Evolutionary conservation across 2,113 vertebrate genomes (phyloP), one percentile per base, ranked within the genome.

Genomic region (Poeciliopsis occidentalis): DNA sequence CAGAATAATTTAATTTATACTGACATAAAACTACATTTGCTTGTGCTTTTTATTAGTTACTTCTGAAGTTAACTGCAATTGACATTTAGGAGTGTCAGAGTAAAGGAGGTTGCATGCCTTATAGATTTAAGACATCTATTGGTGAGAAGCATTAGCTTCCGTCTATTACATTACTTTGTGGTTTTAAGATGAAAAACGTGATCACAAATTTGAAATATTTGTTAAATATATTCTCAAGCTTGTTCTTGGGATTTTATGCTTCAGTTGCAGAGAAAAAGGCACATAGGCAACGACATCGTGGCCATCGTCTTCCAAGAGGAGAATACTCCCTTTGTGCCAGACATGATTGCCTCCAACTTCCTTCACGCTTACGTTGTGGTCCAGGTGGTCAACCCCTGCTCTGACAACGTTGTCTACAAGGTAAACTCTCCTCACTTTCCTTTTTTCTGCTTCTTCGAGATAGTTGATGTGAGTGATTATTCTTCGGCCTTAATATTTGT

Each of bases 311-410:
- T 99, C 94, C 98, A 99, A 94, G 97, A 99, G 0, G 95, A 98
- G 92, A 99, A 95, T 92, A 99, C 98, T 0, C 98, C 98, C 2
- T 99, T 99, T 12, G 98, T 99, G n/a, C 98, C 98, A 0, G 97
- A 99, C 92, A 99, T 99, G 98, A 99, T 99, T 0, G 98, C 98
- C 2, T 99, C 98, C 89, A 99, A 99, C 93, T 99, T 99, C 80
- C 94, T 99, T 17, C 98, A 99, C 0, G 97, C 95, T 80, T 99
- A 98, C 1, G 85, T 99, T 15, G 98, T 99, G 75, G 96, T 99
- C 73, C 97, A 99, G 91, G 96, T 95, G 19, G 95, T 96, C 87
- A 94, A 91, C 32, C 85, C 95, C 0, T 93, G 94, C 74, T 73
- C 95, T 1, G 93, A 95, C 10, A 94, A 96, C 8, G 94, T 96